Base-by-base conservation (phyloP, 1,140 invertebrate genomes). In the Aplysia californica region DNA sequence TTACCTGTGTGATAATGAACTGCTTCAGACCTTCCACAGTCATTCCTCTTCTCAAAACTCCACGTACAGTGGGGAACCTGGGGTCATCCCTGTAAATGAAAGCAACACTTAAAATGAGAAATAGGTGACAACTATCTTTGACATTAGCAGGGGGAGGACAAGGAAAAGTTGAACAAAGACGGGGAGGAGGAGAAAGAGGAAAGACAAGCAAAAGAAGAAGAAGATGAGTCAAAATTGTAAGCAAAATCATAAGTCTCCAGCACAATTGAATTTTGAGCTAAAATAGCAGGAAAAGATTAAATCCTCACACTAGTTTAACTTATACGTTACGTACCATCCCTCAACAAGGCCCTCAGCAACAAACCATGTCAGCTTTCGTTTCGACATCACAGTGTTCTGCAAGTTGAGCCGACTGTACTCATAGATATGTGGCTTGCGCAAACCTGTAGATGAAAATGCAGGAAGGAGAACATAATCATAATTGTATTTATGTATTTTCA, bases 311-410 rank as follows among this genome's bases (percentile, higher is more conserved):
- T n/a, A n/a, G n/a, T n/a, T n/a, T n/a, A n/a, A n/a, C n/a, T n/a
- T 35, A 65, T 3, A 31, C 2, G 23, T 41, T 23, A 89, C 92
- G 91, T 91, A 95, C 97, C 98, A 99, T 82, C 97, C 97, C 91
- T 98, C 96, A 10, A 99, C 98, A 55, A 95, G 87, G 23, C 95
- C 94, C 85, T 98, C 92, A 29, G 97, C 93, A 0, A 99, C 98
- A 89, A 99, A 98, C 96, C 97, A 99, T 0, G 98, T 98, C 0
- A 99, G 91, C 89, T 98, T 99, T 76, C 98, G 91, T 90, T 99
- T 99, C 0, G 97, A 99, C 35, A 99, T 90, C 44, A 99, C 97
- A 31, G 98, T 99, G 83, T 99, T 97, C 3, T 96, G 98, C 94
- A 99, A 96, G 82, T 98, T 99, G 20, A 99, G 90, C 79, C 97